phyloP scores from a whole-genome alignment of 1,140 invertebrate species.

The Dendroctonus ponderosae region DNA sequence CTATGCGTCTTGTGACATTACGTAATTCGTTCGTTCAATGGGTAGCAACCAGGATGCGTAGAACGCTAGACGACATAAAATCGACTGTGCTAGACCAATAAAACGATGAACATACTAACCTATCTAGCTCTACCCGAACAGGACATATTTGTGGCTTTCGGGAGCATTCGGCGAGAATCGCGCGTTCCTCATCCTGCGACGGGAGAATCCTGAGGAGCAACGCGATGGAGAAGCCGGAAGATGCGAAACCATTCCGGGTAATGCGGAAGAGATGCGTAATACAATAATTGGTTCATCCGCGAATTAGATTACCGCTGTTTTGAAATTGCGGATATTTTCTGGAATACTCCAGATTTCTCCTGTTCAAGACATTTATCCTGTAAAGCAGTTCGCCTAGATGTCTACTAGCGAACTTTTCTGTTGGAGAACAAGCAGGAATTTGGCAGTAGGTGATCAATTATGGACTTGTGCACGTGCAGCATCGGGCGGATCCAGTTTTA shows the following conservation, averaged over 20 bases:
- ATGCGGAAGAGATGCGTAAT: constrained; percentile 14
- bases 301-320: no score
- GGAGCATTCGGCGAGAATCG: constrained; percentile 3
- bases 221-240: constrained; percentile 3
- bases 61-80: constrained; percentile 19
- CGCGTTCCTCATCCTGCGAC: constrained; percentile 10
- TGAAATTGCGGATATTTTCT: no score
- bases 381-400: no score
- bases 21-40: constrained; percentile 17
- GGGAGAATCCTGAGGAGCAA: constrained; percentile 1
- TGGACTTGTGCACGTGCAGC: no score
- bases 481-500: no score
- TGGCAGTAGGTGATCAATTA: no score
- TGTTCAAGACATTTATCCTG: no score
- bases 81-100: constrained; percentile 14
- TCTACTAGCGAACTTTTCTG: no score
- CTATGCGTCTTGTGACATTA: constrained; percentile 12
- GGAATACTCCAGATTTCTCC: no score
- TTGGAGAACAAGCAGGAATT: no score
- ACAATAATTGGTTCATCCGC: no score
- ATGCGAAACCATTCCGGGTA: constrained; percentile 4
- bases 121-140: constrained; percentile 18
- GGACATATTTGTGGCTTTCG: constrained; percentile 23
- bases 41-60: constrained; percentile 2
- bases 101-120: constrained; percentile 23